These are phyloP conservation scores for Anoplius nigerrimus DNA, from an alignment of 2,888 invertebrate species.

Conservation along the genomic window DNA sequence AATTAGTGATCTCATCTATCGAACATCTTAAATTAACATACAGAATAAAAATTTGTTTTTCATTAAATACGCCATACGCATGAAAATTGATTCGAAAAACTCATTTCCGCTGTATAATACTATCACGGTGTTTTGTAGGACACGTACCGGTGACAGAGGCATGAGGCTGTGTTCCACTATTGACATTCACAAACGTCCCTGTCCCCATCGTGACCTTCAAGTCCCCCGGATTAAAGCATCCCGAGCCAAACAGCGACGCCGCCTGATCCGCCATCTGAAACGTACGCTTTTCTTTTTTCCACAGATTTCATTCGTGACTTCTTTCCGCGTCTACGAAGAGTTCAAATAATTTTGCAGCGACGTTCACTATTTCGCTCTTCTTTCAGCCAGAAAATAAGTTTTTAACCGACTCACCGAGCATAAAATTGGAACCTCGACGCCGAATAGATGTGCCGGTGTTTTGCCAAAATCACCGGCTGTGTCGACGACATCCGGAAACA, in stretches of 20 bases:
- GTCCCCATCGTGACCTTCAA: constrained; percentile 94
- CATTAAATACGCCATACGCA: not conserved
- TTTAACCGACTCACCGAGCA: constrained; percentile 80
- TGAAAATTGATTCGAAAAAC: not conserved
- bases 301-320: too few species aligned
- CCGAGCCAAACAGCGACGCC: constrained; percentile 91
- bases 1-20: too few species aligned
- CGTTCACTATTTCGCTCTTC: constrained; percentile 7
- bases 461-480: constrained; percentile 86
- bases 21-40: too few species aligned
- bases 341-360: too few species aligned
- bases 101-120: not conserved
- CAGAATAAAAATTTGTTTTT: not conserved
- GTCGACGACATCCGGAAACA: constrained; percentile 89
- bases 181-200: constrained; percentile 91
- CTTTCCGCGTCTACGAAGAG: too few species aligned
- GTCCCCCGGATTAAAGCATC: constrained; percentile 86
- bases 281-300: not conserved
- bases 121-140: not conserved
- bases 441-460: constrained; percentile 83
- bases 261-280: constrained; percentile 90
- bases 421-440: constrained; percentile 85
- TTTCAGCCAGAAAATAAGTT: not conserved
- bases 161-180: constrained; percentile 86
- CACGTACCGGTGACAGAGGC: constrained; percentile 84